These are phyloP conservation scores for Colaptes auratus DNA, from an alignment of 2,113 vertebrate genomes.

Conservation along the genomic window DNA sequence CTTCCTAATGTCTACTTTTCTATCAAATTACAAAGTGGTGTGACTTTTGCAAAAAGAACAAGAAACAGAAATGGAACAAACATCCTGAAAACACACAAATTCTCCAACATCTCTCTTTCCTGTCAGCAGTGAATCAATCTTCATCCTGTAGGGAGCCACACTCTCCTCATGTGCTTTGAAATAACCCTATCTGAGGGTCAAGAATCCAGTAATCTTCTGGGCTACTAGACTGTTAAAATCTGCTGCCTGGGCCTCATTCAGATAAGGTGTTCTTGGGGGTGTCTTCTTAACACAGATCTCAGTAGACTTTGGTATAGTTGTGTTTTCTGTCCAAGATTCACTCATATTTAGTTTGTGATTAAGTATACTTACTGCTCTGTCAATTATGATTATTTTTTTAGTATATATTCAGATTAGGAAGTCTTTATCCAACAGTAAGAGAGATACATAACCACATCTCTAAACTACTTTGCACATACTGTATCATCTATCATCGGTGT, in stretches of 20 bases:
- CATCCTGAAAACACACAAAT: fast-evolving
- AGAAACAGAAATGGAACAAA: neutral
- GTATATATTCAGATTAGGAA: neutral
- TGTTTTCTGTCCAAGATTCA: neutral
- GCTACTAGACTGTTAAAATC: neutral
- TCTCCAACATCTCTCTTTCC: neutral
- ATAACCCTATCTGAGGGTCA: neutral
- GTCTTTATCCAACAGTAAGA: neutral
- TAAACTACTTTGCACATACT: neutral
- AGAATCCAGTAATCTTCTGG: neutral
- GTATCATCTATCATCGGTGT: neutral
- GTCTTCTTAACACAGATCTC: neutral
- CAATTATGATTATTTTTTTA: neutral
- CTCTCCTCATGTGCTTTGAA: neutral
- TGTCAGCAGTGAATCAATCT: neutral
- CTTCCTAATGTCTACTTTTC: neutral
- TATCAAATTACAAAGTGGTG: neutral
- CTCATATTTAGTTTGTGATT: neutral
- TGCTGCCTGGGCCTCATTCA: neutral
- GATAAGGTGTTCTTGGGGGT: neutral
- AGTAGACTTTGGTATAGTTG: neutral
- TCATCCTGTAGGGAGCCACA: neutral
- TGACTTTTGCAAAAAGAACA: neutral
- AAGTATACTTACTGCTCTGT: neutral
- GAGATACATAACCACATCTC: neutral